Evolutionary conservation across 2,113 vertebrate genomes (phyloP), one percentile per base, ranked within the genome.

Genomic region (Conger conger): DNA sequence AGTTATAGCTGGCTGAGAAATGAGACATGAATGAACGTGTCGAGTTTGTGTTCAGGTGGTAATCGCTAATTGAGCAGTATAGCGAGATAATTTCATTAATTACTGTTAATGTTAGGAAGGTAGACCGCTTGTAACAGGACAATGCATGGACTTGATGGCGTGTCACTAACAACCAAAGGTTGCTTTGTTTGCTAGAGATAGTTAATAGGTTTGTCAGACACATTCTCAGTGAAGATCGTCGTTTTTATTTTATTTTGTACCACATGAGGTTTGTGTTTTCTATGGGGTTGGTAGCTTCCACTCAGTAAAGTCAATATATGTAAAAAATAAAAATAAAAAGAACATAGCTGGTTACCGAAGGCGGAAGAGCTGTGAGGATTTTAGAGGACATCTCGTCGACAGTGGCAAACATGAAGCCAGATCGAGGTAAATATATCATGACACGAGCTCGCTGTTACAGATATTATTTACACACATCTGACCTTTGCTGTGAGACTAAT

Each of bases 401-500:
- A 90, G 90, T 94, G 93, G 92, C 92, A 89, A 96, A 94, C 91
- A 99, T 99, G 98, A 99, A 99, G 96, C 90, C 98, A 81, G 97
- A 98, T 87, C 90, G 97, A 99, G 98, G 98, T 99, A 97, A 94
- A 93, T 86, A 88, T 40, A 57, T 84, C 42, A 50, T 73, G 68
- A 33, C 68, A 73, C 27, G 18, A 17, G 35, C 81, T 57, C 1
- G 68, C 40, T 82, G 17, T 38, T 82, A 36, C 81, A 35, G 30
- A 45, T 30, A 11, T 45, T 45, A 82, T 80, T 42, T 80, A 45
- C 37, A 79, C 18, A 36, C 36, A 27, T 63, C 57, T 73, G 68
- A 73, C 68, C 68, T 73, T 73, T n/a, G 68, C 57, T 73, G n/a
- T n/a, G 68, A 13, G n/a, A 33, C 68, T 73, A 73, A 73, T n/a